phyloP scores from a whole-genome alignment of 2,888 invertebrate genomes.

The Athalia circularis region DNA sequence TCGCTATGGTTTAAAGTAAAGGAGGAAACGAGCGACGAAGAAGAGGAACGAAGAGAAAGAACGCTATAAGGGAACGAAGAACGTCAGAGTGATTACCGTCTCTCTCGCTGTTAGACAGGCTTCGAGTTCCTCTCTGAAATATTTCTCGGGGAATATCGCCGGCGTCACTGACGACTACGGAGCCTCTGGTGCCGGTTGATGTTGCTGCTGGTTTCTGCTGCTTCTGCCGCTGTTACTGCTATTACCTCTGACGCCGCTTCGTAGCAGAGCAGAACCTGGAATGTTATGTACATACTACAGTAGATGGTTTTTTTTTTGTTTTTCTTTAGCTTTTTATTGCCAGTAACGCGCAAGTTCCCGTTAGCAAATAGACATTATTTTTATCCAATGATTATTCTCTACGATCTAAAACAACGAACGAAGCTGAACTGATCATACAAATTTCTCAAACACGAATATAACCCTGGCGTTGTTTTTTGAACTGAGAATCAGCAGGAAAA shows the following conservation, averaged over 20 bases:
- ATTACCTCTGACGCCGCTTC: not conserved
- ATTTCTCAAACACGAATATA: not conserved
- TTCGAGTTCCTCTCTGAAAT: conserved; percentile 63
- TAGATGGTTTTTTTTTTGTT: no score
- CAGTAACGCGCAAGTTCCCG: no score
- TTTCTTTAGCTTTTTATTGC: no score
- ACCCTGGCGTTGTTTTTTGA: no score
- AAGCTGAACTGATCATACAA: not conserved
- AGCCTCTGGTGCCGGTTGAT: conserved; percentile 58
- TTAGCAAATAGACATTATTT: not conserved
- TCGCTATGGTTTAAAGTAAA: conserved; percentile 47
- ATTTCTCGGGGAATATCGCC: conserved; percentile 69
- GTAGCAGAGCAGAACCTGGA: conserved; percentile 10
- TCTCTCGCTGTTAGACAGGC: conserved; percentile 59
- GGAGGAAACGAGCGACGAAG: conserved; percentile 29
- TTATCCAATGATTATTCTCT: no score
- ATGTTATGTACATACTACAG: conserved; percentile 23
- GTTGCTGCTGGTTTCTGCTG: not conserved
- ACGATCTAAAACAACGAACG: not conserved
- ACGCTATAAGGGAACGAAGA: conserved; percentile 51
- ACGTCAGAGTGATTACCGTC: conserved; percentile 49
- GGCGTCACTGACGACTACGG: conserved; percentile 61
- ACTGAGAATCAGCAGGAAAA: no score
- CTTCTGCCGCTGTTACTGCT: no score
- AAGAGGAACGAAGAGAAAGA: conserved; percentile 48